Evolutionary conservation across 2,797 vertebrate species (phyloP).

Genomic region (Phaenicophaeus curvirostris): DNA sequence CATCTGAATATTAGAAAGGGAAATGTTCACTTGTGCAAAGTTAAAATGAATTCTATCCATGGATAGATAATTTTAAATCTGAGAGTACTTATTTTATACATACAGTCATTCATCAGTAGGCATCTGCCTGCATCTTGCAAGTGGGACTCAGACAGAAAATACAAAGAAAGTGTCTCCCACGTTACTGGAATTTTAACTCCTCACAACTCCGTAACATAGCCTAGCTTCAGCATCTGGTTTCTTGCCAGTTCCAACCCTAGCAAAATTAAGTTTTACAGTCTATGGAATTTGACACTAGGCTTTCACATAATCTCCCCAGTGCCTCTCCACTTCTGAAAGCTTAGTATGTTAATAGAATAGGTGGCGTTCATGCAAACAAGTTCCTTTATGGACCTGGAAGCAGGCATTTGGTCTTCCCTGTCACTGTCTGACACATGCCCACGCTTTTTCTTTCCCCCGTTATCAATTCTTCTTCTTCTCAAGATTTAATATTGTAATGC

Average conservation of each 20-base stretch:
- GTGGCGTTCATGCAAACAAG: neutral
- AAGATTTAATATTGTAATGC: neutral
- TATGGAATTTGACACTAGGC: neutral
- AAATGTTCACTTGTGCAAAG: neutral
- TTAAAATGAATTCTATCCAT: neutral
- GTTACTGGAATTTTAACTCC: neutral
- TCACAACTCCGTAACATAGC: neutral
- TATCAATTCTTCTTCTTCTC: neutral
- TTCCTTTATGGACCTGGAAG: neutral
- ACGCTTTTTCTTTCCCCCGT: neutral
- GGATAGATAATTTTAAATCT: slow-evolving; percentile 23
- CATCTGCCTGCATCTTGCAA: slow-evolving; percentile 8
- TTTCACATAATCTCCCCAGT: neutral
- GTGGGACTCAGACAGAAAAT: neutral
- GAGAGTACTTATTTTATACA: neutral
- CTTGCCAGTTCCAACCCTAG: neutral
- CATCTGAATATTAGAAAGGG: neutral
- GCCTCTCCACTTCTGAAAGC: neutral
- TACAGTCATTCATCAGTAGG: neutral
- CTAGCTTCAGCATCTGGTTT: neutral
- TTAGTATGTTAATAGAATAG: neutral
- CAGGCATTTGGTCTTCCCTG: neutral
- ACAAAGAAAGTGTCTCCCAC: neutral
- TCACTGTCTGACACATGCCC: neutral
- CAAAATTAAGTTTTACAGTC: neutral